phyloP scores from a whole-genome alignment of 2,888 invertebrate species.

The Ophion costatus region DNA sequence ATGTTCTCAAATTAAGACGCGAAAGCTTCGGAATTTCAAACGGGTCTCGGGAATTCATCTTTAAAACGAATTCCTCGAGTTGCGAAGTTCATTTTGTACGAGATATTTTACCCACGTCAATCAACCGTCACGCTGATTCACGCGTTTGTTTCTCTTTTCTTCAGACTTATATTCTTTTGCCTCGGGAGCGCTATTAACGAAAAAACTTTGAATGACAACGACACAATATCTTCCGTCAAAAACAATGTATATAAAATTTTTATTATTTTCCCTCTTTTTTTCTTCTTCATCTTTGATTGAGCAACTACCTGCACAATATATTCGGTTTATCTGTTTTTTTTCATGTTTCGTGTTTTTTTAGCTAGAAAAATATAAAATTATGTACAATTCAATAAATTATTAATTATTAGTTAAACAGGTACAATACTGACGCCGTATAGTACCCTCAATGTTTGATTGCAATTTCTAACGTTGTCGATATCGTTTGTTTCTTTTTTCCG shows the following conservation, averaged over 20 bases:
- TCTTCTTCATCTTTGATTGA: constrained; percentile 74
- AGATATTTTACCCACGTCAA: constrained; percentile 27
- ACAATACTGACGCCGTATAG: constrained; percentile 73
- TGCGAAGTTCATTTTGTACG: constrained; percentile 6
- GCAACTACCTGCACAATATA: constrained; percentile 78
- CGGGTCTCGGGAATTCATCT: neutral
- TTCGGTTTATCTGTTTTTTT: constrained; percentile 59
- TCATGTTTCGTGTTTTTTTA: constrained; percentile 52
- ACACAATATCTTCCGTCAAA: constrained; percentile 77
- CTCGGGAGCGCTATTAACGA: constrained; percentile 53
- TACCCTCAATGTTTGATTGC: constrained; percentile 68
- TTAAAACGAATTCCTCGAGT: constrained; percentile 1
- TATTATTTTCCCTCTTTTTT: constrained; percentile 73
- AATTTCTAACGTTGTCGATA: constrained; percentile 64
- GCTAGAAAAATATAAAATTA: constrained; percentile 82
- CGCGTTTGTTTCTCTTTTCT: constrained; percentile 21
- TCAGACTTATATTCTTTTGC: constrained; percentile 13
- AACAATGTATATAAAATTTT: constrained; percentile 81
- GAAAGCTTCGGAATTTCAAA: constrained; percentile 16
- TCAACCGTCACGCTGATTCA: constrained; percentile 34
- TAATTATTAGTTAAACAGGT: constrained; percentile 70
- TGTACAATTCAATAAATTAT: constrained; percentile 82
- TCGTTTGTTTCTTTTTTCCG: constrained; percentile 24
- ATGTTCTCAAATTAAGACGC: neutral
- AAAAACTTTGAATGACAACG: constrained; percentile 77